Evolutionary conservation across 1,140 invertebrate species (phyloP).

Genomic region (Sitodiplosis mosellana): DNA sequence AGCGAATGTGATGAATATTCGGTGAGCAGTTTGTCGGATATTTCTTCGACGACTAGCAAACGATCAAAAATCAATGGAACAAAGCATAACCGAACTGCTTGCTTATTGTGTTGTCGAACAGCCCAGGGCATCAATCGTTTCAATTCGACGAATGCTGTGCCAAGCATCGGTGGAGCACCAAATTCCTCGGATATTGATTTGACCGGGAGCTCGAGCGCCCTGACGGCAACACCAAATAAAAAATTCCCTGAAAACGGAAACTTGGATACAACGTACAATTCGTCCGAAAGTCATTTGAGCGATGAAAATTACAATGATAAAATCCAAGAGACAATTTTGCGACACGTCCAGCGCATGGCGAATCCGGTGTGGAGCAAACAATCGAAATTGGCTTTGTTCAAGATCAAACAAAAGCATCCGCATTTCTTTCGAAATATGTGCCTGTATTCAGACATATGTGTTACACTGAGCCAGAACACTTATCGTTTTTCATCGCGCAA

Average conservation of each 20-base stretch:
- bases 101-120: conserved; percentile 14
- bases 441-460: conserved; percentile 81
- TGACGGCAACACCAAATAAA: conserved; percentile 8
- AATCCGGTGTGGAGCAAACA: conserved; percentile 49
- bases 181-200: conserved; percentile 3
- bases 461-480: conserved; percentile 52
- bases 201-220: conserved; percentile 1
- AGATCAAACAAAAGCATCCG: conserved; percentile 74
- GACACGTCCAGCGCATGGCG: conserved; percentile 41
- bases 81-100: conserved; percentile 15
- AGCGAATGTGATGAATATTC: conserved; percentile 15
- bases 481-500: conserved; percentile 68
- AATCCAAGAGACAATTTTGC: conserved; percentile 33
- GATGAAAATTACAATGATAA: conserved; percentile 21
- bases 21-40: conserved; percentile 11
- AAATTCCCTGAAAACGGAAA: conserved; percentile 1
- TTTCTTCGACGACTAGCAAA: conserved; percentile 15
- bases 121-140: neutral
- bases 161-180: no score
- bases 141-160: neutral
- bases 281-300: conserved; percentile 22
- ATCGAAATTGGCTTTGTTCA: conserved; percentile 44
- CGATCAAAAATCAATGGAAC: conserved; percentile 14
- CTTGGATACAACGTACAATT: conserved; percentile 19
- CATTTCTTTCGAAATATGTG: conserved; percentile 72